Percentiles rank a stretch among this genome's conserved stretches.
phyloP scores from a whole-genome alignment of 2,113 vertebrate genomes.

The Lonchura striata region DNA sequence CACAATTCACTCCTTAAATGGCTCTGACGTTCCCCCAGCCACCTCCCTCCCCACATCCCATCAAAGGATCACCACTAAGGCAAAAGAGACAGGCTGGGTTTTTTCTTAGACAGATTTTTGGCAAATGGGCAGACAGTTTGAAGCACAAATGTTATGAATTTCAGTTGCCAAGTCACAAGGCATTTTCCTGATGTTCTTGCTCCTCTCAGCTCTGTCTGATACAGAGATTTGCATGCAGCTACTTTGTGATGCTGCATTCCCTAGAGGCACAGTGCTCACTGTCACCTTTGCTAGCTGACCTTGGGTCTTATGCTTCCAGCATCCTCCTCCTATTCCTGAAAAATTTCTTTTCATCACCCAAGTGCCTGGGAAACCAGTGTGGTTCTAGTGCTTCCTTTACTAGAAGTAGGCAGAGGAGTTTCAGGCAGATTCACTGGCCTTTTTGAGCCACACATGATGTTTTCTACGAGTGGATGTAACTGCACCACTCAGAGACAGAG shows the following conservation, averaged over 20 bases:
- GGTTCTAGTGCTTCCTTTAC: neutral
- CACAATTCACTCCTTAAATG: constrained; percentile 18
- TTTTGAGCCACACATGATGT: neutral
- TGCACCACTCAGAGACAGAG: neutral
- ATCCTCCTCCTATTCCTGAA: neutral
- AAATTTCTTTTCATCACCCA: neutral
- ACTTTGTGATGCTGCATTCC: neutral
- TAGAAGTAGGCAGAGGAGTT: neutral
- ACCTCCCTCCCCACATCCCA: neutral
- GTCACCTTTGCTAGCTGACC: neutral
- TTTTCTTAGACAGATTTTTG: constrained; percentile 46
- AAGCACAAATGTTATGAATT: neutral
- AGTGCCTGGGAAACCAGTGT: neutral
- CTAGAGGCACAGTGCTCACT: neutral
- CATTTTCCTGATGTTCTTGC: constrained; percentile 8
- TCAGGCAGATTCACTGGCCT: neutral
- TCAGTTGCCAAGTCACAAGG: constrained; percentile 46
- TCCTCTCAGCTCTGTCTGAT: neutral
- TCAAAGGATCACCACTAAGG: neutral
- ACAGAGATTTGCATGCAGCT: neutral
- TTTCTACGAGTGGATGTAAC: neutral
- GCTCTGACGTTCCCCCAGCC: neutral
- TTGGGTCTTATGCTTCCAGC: neutral
- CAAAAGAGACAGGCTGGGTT: neutral
- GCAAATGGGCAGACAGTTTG: neutral